phyloP scores from a whole-genome alignment of 2,888 invertebrate genomes.

The Cheilosia pagana region DNA sequence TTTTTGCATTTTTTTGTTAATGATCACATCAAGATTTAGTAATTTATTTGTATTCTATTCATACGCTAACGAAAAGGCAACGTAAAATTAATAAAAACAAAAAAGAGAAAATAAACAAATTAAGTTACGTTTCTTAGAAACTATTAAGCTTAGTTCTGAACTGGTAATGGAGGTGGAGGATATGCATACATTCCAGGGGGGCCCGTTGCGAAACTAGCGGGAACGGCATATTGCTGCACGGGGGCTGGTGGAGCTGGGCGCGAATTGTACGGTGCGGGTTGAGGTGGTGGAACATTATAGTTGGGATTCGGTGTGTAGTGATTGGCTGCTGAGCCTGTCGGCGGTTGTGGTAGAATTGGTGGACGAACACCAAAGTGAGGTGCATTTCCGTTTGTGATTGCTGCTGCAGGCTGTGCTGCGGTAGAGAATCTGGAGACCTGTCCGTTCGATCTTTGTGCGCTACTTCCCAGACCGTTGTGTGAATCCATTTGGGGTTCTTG shows the following conservation, averaged over 20 bases:
- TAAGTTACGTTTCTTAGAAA: constrained; percentile 36
- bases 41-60: constrained; percentile 48
- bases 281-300: constrained; percentile 64
- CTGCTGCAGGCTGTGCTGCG: constrained; percentile 58
- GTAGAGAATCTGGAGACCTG: constrained; percentile 78
- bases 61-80: constrained; percentile 38
- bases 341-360: constrained; percentile 70
- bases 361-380: constrained; percentile 71
- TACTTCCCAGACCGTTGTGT: constrained; percentile 37
- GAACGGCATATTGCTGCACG: constrained; percentile 81
- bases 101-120: constrained; percentile 22
- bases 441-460: constrained; percentile 77
- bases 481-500: constrained; percentile 59
- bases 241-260: constrained; percentile 71
- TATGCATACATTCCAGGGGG: constrained; percentile 81
- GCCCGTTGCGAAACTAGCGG: constrained; percentile 77
- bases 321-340: constrained; percentile 67
- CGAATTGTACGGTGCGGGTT: constrained; percentile 32
- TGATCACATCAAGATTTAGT: constrained; percentile 67
- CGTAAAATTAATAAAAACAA: constrained; percentile 34
- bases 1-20: constrained; percentile 37
- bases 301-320: constrained; percentile 59
- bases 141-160: constrained; percentile 80
- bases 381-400: constrained; percentile 30
- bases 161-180: constrained; percentile 83